A percentile compares a stretch with the other conserved stretches of the same genome.
Evolutionary conservation across 2,888 invertebrate genomes (phyloP).

Genomic region (Onthophagus sagittarius): DNA sequence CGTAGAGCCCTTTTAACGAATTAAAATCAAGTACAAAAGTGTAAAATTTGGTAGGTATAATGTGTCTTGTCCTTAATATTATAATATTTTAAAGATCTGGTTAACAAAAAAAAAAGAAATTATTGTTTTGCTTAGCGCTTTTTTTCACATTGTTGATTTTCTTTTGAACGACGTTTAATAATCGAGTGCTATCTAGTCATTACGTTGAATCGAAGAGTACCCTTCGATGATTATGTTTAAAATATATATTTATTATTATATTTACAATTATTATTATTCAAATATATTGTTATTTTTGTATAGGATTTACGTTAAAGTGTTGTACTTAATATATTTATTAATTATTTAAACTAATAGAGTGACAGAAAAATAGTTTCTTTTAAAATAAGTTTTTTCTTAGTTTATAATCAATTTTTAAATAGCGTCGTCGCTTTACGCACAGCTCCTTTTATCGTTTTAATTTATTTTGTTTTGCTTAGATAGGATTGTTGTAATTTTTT

Average conservation of each 20-base stretch:
- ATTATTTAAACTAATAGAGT: not conserved
- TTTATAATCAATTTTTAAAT: conserved; percentile 1
- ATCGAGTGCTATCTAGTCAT: conserved; percentile 47
- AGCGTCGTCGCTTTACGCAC: not conserved
- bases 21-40: conserved; percentile 12
- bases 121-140: conserved; percentile 25
- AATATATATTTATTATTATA: not conserved
- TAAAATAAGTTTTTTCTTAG: not conserved
- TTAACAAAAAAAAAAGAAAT: conserved; percentile 3
- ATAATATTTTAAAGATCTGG: conserved; percentile 2
- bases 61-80: conserved; percentile 16
- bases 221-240: not conserved
- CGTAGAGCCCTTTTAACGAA: conserved; percentile 39
- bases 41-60: conserved; percentile 40
- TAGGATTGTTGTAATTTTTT: conserved; percentile 24
- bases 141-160: conserved; percentile 32
- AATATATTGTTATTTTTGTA: not conserved
- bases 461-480: conserved; percentile 2
- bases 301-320: not conserved
- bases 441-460: not conserved
- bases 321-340: not conserved
- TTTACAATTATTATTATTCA: not conserved
- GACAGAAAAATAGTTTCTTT: not conserved
- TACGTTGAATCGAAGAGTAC: not conserved
- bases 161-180: conserved; percentile 28